Percentiles rank a stretch among this genome's conserved stretches.
These are phyloP conservation scores for Sebastes aleutianus DNA, from an alignment of 2,797 vertebrate species.

Conservation along the genomic window DNA sequence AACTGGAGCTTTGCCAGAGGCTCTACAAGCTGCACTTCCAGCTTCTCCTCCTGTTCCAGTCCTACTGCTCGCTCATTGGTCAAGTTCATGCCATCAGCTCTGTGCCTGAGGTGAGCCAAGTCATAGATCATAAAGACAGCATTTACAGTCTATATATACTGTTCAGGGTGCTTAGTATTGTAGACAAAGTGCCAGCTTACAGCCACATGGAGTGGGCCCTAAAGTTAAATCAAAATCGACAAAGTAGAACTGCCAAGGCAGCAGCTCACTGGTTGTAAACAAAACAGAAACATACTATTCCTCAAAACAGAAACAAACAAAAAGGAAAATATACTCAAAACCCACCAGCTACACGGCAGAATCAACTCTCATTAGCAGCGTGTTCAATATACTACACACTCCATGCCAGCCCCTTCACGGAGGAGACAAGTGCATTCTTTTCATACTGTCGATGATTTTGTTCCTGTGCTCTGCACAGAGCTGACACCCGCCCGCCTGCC, in stretches of 20 bases:
- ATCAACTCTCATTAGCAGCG: neutral
- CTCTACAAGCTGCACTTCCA: constrained; percentile 99
- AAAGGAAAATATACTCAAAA: neutral
- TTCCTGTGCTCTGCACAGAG: no score
- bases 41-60: constrained; percentile 97
- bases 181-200: neutral
- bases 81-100: constrained; percentile 96
- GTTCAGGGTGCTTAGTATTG: neutral
- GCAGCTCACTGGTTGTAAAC: neutral
- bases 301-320: neutral
- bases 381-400: neutral
- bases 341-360: neutral
- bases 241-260: neutral
- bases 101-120: constrained; percentile 91
- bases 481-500: no score
- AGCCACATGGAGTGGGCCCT: neutral
- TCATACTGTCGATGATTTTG: no score
- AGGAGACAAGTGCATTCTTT: neutral
- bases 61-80: constrained; percentile 98
- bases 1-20: constrained; percentile 98
- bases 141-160: neutral
- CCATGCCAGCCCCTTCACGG: neutral
- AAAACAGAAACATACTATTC: neutral
- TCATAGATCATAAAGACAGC: neutral
- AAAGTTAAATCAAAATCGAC: neutral